These are phyloP conservation scores for Malacosoma neustria DNA, from an alignment of 2,888 invertebrate genomes.

Conservation along the genomic window DNA sequence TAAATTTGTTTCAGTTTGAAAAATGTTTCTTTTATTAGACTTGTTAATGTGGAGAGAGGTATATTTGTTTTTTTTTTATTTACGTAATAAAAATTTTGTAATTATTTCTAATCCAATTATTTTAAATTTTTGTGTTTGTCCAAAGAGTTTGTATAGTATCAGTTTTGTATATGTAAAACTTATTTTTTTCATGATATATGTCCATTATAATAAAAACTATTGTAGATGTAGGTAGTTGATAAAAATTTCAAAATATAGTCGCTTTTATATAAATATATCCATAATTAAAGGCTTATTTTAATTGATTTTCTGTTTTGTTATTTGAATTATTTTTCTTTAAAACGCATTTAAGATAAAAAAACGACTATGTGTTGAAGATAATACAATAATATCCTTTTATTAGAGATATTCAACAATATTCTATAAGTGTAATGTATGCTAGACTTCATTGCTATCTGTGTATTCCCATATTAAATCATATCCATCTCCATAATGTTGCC, in stretches of 20 bases:
- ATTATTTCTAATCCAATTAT: conserved; percentile 12
- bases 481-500: neutral
- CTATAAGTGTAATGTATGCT: conserved; percentile 4
- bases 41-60: neutral
- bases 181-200: conserved; percentile 13
- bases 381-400: conserved; percentile 7
- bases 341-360: too few relatives aligned
- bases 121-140: conserved; percentile 19
- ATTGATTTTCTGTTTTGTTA: too few relatives aligned
- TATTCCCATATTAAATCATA: neutral
- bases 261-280: conserved; percentile 1
- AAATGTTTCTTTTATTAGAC: too few relatives aligned
- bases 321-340: too few relatives aligned
- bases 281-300: too few relatives aligned
- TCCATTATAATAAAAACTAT: conserved; percentile 5
- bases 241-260: conserved; percentile 2
- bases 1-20: too few relatives aligned
- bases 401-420: conserved; percentile 2
- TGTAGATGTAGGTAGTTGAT: conserved; percentile 7
- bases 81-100: neutral
- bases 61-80: neutral
- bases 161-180: neutral
- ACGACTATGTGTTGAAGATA: conserved; percentile 24
- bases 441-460: neutral
- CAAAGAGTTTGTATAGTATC: conserved; percentile 27